Percentiles rank a stretch among this genome's conserved stretches.
Conservation (phyloP, 2,797 vertebrate species). For the Catamblyrhynchus diadema region DNA sequence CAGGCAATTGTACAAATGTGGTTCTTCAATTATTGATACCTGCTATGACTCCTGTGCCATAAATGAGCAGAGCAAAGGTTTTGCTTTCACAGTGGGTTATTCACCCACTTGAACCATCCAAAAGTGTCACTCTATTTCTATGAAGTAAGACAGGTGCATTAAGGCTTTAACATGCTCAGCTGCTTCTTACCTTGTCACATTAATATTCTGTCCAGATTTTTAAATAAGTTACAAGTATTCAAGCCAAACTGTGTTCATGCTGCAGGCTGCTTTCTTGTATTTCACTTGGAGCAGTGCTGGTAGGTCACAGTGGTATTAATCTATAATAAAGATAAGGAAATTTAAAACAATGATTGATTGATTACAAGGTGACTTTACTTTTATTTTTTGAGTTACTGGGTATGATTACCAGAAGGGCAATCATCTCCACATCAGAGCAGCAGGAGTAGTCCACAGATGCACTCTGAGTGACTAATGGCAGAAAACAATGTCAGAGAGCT, state of each 20-base stretch:
- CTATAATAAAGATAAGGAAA: not conserved
- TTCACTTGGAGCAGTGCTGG: not conserved
- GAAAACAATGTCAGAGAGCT: not conserved
- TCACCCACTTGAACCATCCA: not conserved
- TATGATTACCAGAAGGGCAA: not conserved
- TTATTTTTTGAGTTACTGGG: not conserved
- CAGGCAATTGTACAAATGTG: slow-evolving; percentile 10
- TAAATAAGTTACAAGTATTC: slow-evolving; percentile 2
- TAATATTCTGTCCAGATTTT: slow-evolving; percentile 47
- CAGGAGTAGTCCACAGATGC: not conserved
- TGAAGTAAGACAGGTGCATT: not conserved
- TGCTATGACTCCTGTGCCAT: not conserved
- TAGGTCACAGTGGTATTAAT: not conserved
- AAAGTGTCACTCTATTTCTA: not conserved
- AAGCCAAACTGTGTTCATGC: not conserved
- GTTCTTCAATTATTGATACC: slow-evolving; percentile 37
- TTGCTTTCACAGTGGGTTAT: slow-evolving; percentile 9
- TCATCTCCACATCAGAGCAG: not conserved
- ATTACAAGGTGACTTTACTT: not conserved
- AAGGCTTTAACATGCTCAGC: not conserved
- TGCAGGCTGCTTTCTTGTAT: not conserved
- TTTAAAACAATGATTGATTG: not conserved
- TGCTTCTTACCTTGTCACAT: slow-evolving; percentile 32
- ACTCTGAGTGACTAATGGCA: not conserved
- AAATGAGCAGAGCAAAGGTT: not conserved